Evolutionary conservation across 1,140 invertebrate genomes (phyloP), one percentile per base, ranked within the genome.

Genomic region (Doryteuthis pealeii): DNA sequence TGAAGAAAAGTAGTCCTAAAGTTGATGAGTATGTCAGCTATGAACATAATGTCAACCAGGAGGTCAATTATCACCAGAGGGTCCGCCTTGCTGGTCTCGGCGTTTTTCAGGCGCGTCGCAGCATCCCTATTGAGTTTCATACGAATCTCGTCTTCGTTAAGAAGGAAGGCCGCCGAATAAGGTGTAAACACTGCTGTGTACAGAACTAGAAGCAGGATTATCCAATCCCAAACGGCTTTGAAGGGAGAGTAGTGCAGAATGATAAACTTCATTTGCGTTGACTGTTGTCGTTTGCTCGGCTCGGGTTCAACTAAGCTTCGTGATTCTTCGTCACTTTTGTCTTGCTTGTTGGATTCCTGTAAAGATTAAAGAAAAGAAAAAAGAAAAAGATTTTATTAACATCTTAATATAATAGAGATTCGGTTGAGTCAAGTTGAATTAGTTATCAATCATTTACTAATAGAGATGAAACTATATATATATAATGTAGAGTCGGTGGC

Each of bases 181-280:
- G 98, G 98, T 77, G 97, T 99, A 89, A 98, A 97, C 87, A 99
- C 98, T 76, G 97, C 97, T 72, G 98, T 99, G 89, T 99, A 99
- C 89, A 99, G 94, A 77, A 99, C 97, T 73, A 99, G 91, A 75
- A 99, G 90, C 58, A 99, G 90, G 80, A 99, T 97, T 83, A 99
- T 92, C 97, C 97, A 99, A 90, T 99, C 97, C 97, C 97, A 99
- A 80, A 96, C 95, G 75, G 96, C 97, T 90, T 99, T 99, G 89
- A 99, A 99, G 76, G 96, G 97, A 71, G 95, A 97, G 90, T 99
- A 99, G 90, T 99, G 97, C 70, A 99, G 91, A 87, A 99, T 96
- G 75, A 96, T 98, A 71, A 83, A 86, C 58, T 86, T 83, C 54
- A 62, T 62, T 62, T 62, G 54, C 32, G 84, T 80, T 18, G 78